A percentile compares a stretch with the other conserved stretches of the same genome.
Evolutionary conservation across 2,113 vertebrate species (phyloP).

Genomic region (Ceyx cyanopectus): DNA sequence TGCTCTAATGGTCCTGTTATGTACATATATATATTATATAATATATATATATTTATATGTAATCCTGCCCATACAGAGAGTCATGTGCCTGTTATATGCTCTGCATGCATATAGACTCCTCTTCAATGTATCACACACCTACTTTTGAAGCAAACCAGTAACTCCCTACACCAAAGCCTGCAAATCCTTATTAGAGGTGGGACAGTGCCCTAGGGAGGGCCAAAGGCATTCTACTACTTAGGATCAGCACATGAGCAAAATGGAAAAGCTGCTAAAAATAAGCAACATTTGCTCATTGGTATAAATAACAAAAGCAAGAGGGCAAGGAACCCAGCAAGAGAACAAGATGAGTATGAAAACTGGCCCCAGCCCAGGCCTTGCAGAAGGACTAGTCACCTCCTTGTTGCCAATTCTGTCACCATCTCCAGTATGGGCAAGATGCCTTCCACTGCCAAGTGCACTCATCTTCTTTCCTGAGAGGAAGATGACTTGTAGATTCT

Average conservation of each 20-base stretch:
- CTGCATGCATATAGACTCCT: not conserved
- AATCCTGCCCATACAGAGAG: not conserved
- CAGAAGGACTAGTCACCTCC: constrained; percentile 20
- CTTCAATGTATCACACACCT: not conserved
- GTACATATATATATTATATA: not conserved
- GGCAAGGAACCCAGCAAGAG: constrained; percentile 58
- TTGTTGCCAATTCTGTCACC: constrained; percentile 54
- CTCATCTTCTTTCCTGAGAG: not conserved
- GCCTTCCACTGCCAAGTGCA: not conserved
- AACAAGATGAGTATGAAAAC: constrained; percentile 47
- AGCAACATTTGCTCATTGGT: constrained; percentile 58
- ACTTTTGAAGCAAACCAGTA: constrained; percentile 33
- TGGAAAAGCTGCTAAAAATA: constrained; percentile 67
- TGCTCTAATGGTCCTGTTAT: constrained; percentile 47
- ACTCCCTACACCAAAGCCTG: constrained; percentile 1
- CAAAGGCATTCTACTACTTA: constrained; percentile 32
- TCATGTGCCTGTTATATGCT: constrained; percentile 6
- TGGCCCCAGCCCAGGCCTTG: constrained; percentile 35
- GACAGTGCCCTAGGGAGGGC: not conserved
- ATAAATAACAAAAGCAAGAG: constrained; percentile 58
- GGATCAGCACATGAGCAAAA: constrained; percentile 13
- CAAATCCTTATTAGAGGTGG: not conserved
- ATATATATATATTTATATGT: not conserved
- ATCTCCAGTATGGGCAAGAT: constrained; percentile 39
- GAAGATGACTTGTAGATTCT: not conserved